Base-by-base conservation (phyloP, 92 coral and sea anemone species). In the Epizoanthus illoricatus region DNA sequence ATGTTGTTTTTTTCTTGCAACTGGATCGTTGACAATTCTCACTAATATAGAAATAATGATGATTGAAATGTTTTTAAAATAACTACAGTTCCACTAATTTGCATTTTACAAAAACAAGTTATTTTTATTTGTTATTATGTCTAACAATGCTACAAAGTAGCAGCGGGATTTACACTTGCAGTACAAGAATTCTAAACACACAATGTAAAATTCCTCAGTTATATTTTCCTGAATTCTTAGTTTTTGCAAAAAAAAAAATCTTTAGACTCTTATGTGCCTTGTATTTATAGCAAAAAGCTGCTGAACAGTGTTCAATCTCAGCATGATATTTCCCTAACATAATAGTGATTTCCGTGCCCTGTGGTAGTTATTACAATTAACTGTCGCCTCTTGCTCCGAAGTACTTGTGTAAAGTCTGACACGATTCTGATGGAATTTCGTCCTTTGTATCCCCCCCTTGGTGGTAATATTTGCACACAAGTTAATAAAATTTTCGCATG, bases 401-500 rank as follows among this genome's bases (percentile, higher is more conserved):
- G 17, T 73, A 9, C 16, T 10, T 52, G 56, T 52, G 56, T 52
- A 52, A 52, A 52, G 19, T 21, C 15, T 11, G 10, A 47, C 2
- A 10, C 41, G 20, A 21, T 74, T 57, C 54, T 74, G 42, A 23
- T 56, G 16, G 23, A 74, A 74, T 54, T 74, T 42, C 80, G 16
- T 43, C 54, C 23, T 74, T 74, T 74, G 66, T 74, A 16, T 2
- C 13, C 49, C 28, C 0, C 55, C 54, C 43, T 57, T 55, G 63
- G 63, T 12, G 65, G 80, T n/a, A 74, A 57, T 15, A 33, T 1
- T 33, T 21, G 80, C 11, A 28, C 65, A n/a, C 15, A 33, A 55
- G 21, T 5, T 52, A 18, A 28, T 74, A 36, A 57, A 17, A 33
- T 74, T 58, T 74, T 74, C 80, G 43, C 47, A 56, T 74, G 80